Base-by-base conservation (phyloP, 2,888 invertebrate genomes). In the Galerucella calmariensis region DNA sequence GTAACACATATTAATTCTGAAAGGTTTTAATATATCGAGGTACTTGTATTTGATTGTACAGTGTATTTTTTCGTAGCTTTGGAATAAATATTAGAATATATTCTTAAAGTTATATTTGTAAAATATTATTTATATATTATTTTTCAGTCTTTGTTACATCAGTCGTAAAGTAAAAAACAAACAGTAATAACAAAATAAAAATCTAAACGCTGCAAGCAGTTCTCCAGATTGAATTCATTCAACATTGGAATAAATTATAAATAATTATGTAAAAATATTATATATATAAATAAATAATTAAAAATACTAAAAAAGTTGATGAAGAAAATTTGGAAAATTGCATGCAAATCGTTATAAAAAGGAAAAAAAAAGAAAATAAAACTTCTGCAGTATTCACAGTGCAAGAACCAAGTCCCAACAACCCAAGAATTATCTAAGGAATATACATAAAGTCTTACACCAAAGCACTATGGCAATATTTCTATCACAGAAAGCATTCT, bases 401-500 rank as follows among this genome's bases (percentile, higher is more conserved):
- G 72, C 68, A 48, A 20, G n/a, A 12, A 48, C 24, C 10, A 62
- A 62, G 11, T n/a, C 27, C 41, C 53, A 48, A 71, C 65, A 71
- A 14, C 66, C 61, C 51, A 20, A 66, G n/a, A 65, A 58, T 41
- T 51, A 12, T 20, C 35, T 16, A 73, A 58, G n/a, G 35, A 41
- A 41, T 41, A 41, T 41, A 41, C 35, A 41, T 41, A 65, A 51
- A 73, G 59, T 24, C 63, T 65, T 20, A 20, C 70, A 35, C 63
- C 75, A 77, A 80, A 75, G 75, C 67, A 70, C 74, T 66, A 73
- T 24, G 69, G 70, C 59, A 67, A 14, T 63, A 53, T 67, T 14
- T 48, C 24, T 66, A 70, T 83, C 81, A 85, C 68, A 84, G 79
- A 77, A 82, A 84, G 81, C 83, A 84, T 78, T 82, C 80, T 77